phyloP scores from a whole-genome alignment of 2,888 invertebrate species.

The Drosophila lutescens region DNA sequence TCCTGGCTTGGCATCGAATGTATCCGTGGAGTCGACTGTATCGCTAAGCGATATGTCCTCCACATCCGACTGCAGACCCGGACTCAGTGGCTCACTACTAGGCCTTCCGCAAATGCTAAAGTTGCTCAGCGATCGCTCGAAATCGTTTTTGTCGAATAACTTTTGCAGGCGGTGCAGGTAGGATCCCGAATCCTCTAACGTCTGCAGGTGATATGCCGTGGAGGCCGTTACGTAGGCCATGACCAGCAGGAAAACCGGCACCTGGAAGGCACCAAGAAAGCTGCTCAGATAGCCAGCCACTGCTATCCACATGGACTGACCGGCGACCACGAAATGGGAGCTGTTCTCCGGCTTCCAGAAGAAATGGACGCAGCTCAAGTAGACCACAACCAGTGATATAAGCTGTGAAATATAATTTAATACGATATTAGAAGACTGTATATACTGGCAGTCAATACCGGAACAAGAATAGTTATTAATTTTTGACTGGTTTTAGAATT shows the following conservation, averaged over 20 bases:
- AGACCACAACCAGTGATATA: conserved; percentile 87
- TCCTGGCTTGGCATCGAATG: conserved; percentile 57
- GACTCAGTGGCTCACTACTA: conserved; percentile 66
- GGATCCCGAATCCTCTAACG: conserved; percentile 68
- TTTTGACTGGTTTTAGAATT: not conserved
- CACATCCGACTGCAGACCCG: conserved; percentile 66
- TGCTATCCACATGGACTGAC: conserved; percentile 91
- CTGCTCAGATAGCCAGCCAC: conserved; percentile 91
- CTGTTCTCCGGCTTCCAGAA: conserved; percentile 91
- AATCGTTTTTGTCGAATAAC: conserved; percentile 79
- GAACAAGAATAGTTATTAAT: not conserved
- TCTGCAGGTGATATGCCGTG: conserved; percentile 83
- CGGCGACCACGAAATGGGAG: conserved; percentile 87
- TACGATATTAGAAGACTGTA: no score
- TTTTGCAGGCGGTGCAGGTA: conserved; percentile 75
- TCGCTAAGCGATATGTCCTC: conserved; percentile 82
- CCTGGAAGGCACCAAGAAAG: conserved; percentile 90
- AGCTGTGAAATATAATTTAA: conserved; percentile 84
- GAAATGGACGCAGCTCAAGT: conserved; percentile 89
- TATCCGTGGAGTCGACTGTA: conserved; percentile 76
- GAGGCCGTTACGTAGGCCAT: conserved; percentile 86
- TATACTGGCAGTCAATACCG: no score
- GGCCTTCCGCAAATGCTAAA: conserved; percentile 80
- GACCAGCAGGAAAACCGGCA: conserved; percentile 89
- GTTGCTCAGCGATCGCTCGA: conserved; percentile 75